Conservation (phyloP, 2,888 invertebrate species). For the Xylota segnis region DNA sequence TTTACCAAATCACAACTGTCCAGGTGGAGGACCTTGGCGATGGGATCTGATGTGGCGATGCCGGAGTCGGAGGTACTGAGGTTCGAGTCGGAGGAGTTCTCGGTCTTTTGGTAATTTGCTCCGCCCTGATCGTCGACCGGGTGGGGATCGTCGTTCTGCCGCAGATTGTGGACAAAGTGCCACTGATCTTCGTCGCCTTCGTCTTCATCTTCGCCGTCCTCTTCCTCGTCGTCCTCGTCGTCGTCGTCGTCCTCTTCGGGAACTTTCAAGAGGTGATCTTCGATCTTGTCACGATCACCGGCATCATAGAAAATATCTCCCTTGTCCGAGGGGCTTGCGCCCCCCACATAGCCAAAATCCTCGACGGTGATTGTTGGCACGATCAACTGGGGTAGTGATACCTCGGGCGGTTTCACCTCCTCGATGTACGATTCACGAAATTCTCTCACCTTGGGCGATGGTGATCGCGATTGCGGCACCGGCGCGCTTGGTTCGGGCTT, state of each 20-base stretch:
- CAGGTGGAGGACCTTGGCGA: constrained; percentile 52
- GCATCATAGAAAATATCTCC: constrained; percentile 81
- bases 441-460: constrained; percentile 74
- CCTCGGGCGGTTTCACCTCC: constrained; percentile 64
- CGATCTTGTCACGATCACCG: constrained; percentile 32
- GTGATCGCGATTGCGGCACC: constrained; percentile 52
- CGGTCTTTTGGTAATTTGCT: constrained; percentile 79
- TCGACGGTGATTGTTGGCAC: constrained; percentile 82
- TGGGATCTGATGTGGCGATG: constrained; percentile 77
- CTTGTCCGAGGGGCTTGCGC: constrained; percentile 75
- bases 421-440: constrained; percentile 81
- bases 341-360: constrained; percentile 79
- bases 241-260: constrained; percentile 76
- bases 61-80: constrained; percentile 83
- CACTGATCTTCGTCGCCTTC: constrained; percentile 77
- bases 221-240: constrained; percentile 50
- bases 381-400: constrained; percentile 62
- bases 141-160: constrained; percentile 77
- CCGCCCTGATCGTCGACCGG: constrained; percentile 60
- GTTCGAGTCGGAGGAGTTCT: constrained; percentile 81
- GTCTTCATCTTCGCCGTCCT: constrained; percentile 25
- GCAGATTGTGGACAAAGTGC: constrained; percentile 78
- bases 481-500: constrained; percentile 61
- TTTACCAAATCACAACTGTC: constrained; percentile 75
- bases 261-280: constrained; percentile 78